Percentiles rank a stretch among this genome's conserved stretches.
These are phyloP conservation scores for Parnassius orleans DNA, from an alignment of 2,888 invertebrate species.

Conservation along the genomic window DNA sequence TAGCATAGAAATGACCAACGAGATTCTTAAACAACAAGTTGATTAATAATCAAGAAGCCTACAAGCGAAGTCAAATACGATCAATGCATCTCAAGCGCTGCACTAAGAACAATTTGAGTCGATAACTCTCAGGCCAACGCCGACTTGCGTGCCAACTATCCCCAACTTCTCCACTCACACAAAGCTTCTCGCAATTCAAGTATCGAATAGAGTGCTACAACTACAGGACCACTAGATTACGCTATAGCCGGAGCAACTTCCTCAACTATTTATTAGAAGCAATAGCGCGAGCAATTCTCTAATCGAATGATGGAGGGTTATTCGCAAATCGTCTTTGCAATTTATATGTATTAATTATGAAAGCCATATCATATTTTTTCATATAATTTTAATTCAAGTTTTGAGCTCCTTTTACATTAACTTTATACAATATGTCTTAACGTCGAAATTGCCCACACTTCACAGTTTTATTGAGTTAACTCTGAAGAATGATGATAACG, in stretches of 20 bases:
- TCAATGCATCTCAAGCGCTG: slow-evolving; percentile 32
- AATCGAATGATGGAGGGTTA: slow-evolving; percentile 3
- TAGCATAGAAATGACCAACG: not conserved
- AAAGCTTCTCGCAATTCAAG: slow-evolving; percentile 33
- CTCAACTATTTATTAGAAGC: slow-evolving; percentile 41
- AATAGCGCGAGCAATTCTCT: slow-evolving; percentile 23
- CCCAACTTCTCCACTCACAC: slow-evolving; percentile 32
- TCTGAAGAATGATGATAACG: too few relatives aligned
- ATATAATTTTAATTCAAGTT: too few relatives aligned
- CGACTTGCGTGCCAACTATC: slow-evolving; percentile 36
- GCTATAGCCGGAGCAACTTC: slow-evolving; percentile 31
- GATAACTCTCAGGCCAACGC: slow-evolving; percentile 36
- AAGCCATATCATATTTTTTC: too few relatives aligned
- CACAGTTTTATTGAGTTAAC: too few relatives aligned
- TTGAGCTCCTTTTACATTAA: too few relatives aligned
- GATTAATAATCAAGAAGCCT: not conserved
- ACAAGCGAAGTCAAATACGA: slow-evolving; percentile 15
- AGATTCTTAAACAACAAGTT: not conserved
- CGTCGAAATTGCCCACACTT: too few relatives aligned
- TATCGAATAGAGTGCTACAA: slow-evolving; percentile 37
- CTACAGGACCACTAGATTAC: slow-evolving; percentile 19
- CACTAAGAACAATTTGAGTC: slow-evolving; percentile 40
- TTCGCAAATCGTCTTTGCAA: not conserved
- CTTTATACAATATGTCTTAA: too few relatives aligned
- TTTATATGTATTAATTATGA: not conserved